Evolutionary conservation across 1,140 invertebrate species (phyloP).

Genomic region (Mylabris phalerata): DNA sequence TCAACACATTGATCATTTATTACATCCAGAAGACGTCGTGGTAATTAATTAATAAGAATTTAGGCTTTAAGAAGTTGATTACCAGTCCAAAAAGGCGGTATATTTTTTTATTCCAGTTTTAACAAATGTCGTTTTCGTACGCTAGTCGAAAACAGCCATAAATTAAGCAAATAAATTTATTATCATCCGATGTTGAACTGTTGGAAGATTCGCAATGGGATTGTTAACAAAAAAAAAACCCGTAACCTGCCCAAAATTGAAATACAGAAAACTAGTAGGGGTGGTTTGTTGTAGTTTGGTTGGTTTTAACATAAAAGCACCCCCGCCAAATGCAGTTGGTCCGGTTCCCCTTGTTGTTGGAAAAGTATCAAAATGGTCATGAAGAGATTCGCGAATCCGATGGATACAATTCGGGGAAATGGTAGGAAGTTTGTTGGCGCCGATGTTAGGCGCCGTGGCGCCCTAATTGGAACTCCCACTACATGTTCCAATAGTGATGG

Average conservation of each 20-base stretch:
- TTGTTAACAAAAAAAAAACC: too few relatives aligned
- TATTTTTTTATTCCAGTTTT: conserved; percentile 31
- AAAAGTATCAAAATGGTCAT: conserved; percentile 5
- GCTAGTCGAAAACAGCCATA: conserved; percentile 36
- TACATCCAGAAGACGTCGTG: too few relatives aligned
- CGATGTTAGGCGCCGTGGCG: too few relatives aligned
- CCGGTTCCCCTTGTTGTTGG: neutral
- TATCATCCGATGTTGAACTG: conserved; percentile 20
- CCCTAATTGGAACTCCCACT: conserved; percentile 8
- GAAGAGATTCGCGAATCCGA: too few relatives aligned
- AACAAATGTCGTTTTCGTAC: conserved; percentile 37
- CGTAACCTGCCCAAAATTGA: too few relatives aligned
- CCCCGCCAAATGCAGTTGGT: conserved; percentile 3
- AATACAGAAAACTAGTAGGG: neutral
- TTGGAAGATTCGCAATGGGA: neutral
- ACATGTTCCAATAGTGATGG: conserved; percentile 4
- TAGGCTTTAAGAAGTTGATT: too few relatives aligned
- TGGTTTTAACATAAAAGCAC: neutral
- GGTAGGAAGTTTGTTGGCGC: conserved; percentile 19
- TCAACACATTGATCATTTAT: too few relatives aligned
- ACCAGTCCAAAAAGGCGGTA: too few relatives aligned
- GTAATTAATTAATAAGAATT: too few relatives aligned
- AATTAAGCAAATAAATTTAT: conserved; percentile 40
- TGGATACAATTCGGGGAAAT: conserved; percentile 17
- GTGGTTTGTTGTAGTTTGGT: neutral